Conservation (phyloP, 2,113 vertebrate genomes). For the Equus przewalskii region DNA sequence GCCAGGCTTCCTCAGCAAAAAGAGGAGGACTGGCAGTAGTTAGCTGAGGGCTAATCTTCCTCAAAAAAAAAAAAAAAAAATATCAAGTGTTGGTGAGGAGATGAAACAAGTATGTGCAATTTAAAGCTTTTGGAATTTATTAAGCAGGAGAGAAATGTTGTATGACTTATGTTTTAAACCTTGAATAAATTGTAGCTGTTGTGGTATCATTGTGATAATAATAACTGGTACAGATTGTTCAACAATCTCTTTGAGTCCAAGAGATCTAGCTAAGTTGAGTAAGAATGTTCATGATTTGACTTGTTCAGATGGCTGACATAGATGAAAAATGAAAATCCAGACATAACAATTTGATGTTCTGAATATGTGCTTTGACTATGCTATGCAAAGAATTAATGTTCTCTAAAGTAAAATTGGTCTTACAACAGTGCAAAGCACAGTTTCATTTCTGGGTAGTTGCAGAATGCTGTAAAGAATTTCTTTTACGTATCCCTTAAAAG, state of each 20-base stretch:
- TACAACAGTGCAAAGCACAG: neutral
- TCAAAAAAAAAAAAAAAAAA: no score
- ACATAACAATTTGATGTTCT: neutral
- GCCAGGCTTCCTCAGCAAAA: no score
- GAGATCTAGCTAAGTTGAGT: neutral
- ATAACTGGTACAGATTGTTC: neutral
- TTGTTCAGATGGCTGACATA: neutral
- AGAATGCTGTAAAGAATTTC: neutral
- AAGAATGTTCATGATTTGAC: neutral
- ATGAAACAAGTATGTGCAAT: neutral
- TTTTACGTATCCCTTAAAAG: neutral
- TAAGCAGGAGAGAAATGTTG: neutral
- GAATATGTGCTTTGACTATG: neutral
- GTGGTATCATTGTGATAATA: neutral
- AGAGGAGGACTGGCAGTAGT: no score
- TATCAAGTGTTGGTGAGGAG: neutral
- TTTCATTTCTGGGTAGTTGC: constrained; percentile 4
- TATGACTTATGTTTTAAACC: neutral
- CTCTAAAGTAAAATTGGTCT: neutral
- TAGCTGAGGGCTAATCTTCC: no score
- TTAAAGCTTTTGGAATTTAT: neutral
- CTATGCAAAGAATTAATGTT: neutral
- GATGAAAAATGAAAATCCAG: constrained; percentile 6
- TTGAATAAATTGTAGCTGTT: neutral
- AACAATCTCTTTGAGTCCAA: neutral